phyloP scores from a whole-genome alignment of 2,113 vertebrate genomes.

The Emydocephalus ijimae region DNA sequence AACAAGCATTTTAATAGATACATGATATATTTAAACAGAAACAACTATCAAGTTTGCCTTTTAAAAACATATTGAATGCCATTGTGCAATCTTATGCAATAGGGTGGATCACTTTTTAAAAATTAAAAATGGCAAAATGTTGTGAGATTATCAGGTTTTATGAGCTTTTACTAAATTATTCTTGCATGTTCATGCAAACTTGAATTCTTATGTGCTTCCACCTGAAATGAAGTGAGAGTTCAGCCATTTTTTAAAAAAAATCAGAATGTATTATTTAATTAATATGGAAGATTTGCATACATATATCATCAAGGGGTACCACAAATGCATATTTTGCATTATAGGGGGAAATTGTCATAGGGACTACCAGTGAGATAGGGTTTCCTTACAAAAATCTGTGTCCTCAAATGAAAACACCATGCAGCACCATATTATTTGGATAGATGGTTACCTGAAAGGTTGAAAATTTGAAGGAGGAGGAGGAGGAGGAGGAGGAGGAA shows the following conservation, averaged over 20 bases:
- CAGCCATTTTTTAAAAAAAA: neutral
- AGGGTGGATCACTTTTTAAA: too few relatives aligned
- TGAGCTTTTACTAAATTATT: too few relatives aligned
- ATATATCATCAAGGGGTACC: neutral
- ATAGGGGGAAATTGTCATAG: neutral
- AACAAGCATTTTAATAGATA: too few relatives aligned
- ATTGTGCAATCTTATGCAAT: too few relatives aligned
- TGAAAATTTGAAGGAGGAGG: neutral
- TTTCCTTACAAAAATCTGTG: neutral
- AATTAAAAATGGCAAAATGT: too few relatives aligned
- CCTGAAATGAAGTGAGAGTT: neutral
- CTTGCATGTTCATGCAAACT: too few relatives aligned
- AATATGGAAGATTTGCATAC: constrained; percentile 14
- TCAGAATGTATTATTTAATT: neutral
- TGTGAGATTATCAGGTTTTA: too few relatives aligned
- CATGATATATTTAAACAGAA: too few relatives aligned
- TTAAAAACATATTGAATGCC: too few relatives aligned
- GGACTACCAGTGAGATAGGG: neutral
- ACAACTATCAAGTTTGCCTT: too few relatives aligned
- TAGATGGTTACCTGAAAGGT: neutral
- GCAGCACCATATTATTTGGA: neutral
- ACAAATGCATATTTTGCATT: neutral
- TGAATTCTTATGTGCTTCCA: too few relatives aligned
- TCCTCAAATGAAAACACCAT: neutral
- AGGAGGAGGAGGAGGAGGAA: neutral